These are phyloP conservation scores for Prunella himalayana DNA, from an alignment of 2,113 vertebrate species.

Conservation along the genomic window DNA sequence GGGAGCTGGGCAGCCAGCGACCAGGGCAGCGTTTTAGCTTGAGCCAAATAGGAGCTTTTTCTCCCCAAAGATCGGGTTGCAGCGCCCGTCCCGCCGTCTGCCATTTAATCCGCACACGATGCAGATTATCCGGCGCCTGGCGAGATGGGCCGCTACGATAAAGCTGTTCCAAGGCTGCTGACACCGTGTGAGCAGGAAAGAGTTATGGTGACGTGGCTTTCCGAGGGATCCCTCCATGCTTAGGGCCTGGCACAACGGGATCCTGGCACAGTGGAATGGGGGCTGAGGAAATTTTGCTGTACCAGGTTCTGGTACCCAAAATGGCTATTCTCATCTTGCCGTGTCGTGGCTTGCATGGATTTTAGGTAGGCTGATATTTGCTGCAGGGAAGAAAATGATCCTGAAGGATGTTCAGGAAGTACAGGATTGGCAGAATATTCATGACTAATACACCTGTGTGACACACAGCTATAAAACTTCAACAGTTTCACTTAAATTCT, in stretches of 20 bases:
- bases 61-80: background rate
- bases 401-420: background rate
- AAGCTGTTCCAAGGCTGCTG: background rate
- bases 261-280: background rate
- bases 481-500: background rate
- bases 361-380: background rate
- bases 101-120: background rate
- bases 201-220: slow-evolving; percentile 31
- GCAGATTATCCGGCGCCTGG: background rate
- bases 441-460: background rate
- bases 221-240: background rate
- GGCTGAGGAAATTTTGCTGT: background rate
- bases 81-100: too few relatives aligned
- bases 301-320: too few relatives aligned
- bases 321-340: accelerated
- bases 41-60: background rate
- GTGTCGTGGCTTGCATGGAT: accelerated
- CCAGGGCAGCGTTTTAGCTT: background rate
- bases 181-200: background rate
- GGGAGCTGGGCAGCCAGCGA: background rate
- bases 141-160: background rate
- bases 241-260: background rate
- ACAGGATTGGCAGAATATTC: background rate
- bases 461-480: background rate
- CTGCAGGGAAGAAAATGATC: background rate